These are phyloP conservation scores for Ips nitidus DNA, from an alignment of 1,140 invertebrate genomes.

Conservation along the genomic window DNA sequence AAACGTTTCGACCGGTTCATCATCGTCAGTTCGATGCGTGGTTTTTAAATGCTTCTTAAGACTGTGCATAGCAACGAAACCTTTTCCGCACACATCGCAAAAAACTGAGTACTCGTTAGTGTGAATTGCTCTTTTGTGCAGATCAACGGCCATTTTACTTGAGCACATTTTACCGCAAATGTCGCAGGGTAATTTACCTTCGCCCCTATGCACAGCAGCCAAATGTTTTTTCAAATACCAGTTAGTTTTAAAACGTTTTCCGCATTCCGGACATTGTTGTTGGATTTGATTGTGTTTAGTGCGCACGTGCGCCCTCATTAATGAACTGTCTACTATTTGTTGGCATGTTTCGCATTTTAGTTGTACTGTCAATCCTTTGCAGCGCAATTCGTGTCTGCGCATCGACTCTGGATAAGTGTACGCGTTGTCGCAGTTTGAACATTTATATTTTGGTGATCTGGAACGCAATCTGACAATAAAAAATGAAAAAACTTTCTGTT, in stretches of 20 bases:
- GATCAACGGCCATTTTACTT: constrained; percentile 63
- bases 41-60: constrained; percentile 20
- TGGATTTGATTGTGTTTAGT: constrained; percentile 9
- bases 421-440: constrained; percentile 16
- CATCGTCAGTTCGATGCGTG: constrained; percentile 15
- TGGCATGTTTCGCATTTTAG: constrained; percentile 23
- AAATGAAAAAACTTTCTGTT: constrained; percentile 1
- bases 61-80: constrained; percentile 34
- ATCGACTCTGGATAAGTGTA: constrained; percentile 7
- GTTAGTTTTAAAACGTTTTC: constrained; percentile 44
- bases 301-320: constrained; percentile 14
- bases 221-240: constrained; percentile 37
- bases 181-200: constrained; percentile 45
- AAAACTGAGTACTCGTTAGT: constrained; percentile 53
- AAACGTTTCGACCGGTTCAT: constrained; percentile 13
- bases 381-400: constrained; percentile 8
- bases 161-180: constrained; percentile 63
- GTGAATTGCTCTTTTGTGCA: constrained; percentile 62
- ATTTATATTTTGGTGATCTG: constrained; percentile 1
- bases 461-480: neutral
- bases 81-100: constrained; percentile 42
- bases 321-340: constrained; percentile 15
- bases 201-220: constrained; percentile 28
- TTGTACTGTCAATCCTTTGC: constrained; percentile 9
- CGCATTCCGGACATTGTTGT: constrained; percentile 34